These are phyloP conservation scores for Eremophila alpestris DNA, from an alignment of 2,797 vertebrate species.

Conservation along the genomic window DNA sequence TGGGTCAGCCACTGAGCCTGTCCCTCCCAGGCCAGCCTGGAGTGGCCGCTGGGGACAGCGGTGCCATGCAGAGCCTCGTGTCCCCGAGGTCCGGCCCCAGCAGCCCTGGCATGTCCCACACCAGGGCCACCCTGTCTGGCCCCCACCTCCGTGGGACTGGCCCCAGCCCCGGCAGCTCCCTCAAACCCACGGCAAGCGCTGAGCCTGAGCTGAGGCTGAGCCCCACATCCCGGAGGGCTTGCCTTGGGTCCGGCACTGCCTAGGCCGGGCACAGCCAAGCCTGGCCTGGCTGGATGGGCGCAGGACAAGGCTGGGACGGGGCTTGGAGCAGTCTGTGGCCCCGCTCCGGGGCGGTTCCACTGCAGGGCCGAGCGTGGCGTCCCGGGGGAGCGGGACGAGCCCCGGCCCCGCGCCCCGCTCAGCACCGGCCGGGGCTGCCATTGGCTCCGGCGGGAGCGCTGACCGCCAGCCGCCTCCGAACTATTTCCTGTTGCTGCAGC, in stretches of 20 bases:
- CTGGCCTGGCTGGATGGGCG: not conserved
- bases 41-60: accelerated
- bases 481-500: constrained; percentile 80
- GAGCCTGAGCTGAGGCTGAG: not conserved
- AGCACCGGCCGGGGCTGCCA: constrained; percentile 5
- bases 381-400: constrained; percentile 27
- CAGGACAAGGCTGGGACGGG: not conserved
- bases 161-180: not conserved
- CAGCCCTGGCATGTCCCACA: accelerated
- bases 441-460: constrained; percentile 59
- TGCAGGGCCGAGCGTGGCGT: not conserved
- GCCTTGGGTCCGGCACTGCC: accelerated
- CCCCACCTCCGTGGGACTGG: not conserved
- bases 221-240: accelerated
- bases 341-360: not conserved
- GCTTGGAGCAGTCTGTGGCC: not conserved
- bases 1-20: not conserved
- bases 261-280: not conserved
- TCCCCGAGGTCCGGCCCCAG: too few species aligned
- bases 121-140: accelerated
- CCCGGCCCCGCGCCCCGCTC: not conserved
- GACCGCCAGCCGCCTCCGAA: constrained; percentile 63
- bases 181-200: accelerated
- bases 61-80: accelerated
- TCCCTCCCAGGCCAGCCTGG: not conserved